Base-by-base conservation (phyloP, 64 coral and sea anemone species). In the Orbicella faveolata region DNA sequence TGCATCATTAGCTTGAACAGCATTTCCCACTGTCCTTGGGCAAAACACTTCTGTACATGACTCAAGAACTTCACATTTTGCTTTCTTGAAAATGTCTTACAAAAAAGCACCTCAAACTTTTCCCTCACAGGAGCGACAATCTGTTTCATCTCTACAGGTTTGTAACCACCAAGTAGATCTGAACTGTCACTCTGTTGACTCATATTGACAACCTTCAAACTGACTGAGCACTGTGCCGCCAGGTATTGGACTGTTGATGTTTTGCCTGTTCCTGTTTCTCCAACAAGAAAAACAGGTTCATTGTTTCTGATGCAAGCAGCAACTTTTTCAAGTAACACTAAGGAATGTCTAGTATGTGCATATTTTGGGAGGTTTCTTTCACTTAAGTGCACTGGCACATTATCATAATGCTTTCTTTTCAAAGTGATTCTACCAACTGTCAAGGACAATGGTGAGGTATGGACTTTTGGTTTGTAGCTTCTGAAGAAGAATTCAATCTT, bases 91-190 rank as follows among this genome's bases (percentile, higher is more conserved):
- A 99, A 99, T 48, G 97, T 95, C 66, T 90, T 83, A 62, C 94
- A 93, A 57, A 99, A 99, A n/a, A 99, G 44, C 16, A 36, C 64
- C 69, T 99, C 94, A 93, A 99, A 99, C 30, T 87, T 88, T 76
- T 99, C 89, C 75, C 94, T 95, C 2, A 95, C 90, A 44, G 97
- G 97, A 26, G 76, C 88, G 13, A 99, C 97, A 85, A 99, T 80
- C 66, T 99, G 97, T 81, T 99, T 99, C 89, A 99, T 99, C 55
- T 99, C 94, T 35, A 95, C 94, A 81, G 97, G 97, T 86, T 99
- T 99, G 83, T 91, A 99, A 41, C 97, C 97, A 37, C 97, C 97
- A 61, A 99, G 65, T 19, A 99, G 85, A 62, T 99, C 97, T 10
- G 97, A 85, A 72, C 94, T 95, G 94, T 99, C 97, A 73, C 97